Percentiles rank a stretch among this genome's conserved stretches.
These are phyloP conservation scores for Thunnus maccoyii DNA, from an alignment of 2,113 vertebrate genomes.

Conservation along the genomic window DNA sequence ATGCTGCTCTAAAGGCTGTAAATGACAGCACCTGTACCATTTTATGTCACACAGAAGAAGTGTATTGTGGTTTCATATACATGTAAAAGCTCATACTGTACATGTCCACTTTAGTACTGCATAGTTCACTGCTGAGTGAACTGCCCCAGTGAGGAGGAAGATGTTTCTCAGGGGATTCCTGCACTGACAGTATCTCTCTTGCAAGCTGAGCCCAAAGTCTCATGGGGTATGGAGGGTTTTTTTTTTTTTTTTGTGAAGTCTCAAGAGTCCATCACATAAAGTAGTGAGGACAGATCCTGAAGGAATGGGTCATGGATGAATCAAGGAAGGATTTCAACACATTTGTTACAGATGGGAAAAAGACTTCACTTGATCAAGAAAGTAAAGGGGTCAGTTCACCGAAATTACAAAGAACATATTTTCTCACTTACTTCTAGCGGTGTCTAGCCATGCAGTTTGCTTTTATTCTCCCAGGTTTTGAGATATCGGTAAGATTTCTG, in stretches of 20 bases:
- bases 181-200: slow-evolving; percentile 33
- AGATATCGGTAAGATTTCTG: too few relatives aligned
- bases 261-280: slow-evolving; percentile 26
- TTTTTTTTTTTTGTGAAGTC: not conserved
- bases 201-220: slow-evolving; percentile 75
- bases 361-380: too few relatives aligned
- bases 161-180: slow-evolving; percentile 43
- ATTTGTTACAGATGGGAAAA: not conserved
- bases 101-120: not conserved
- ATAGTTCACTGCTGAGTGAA: slow-evolving; percentile 17
- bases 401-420: too few relatives aligned
- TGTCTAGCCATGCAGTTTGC: too few relatives aligned
- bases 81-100: not conserved
- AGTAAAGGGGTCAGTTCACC: too few relatives aligned
- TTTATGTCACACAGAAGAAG: slow-evolving; percentile 5
- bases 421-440: too few relatives aligned
- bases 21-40: not conserved
- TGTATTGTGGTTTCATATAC: not conserved
- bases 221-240: slow-evolving; percentile 44
- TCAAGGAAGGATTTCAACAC: not conserved
- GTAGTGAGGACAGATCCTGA: slow-evolving; percentile 6
- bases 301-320: slow-evolving; percentile 8
- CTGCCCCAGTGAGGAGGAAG: slow-evolving; percentile 38
- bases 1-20: slow-evolving; percentile 1
- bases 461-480: too few relatives aligned